Conservation (phyloP, 2,797 vertebrate genomes). For the Taeniopygia guttata region DNA sequence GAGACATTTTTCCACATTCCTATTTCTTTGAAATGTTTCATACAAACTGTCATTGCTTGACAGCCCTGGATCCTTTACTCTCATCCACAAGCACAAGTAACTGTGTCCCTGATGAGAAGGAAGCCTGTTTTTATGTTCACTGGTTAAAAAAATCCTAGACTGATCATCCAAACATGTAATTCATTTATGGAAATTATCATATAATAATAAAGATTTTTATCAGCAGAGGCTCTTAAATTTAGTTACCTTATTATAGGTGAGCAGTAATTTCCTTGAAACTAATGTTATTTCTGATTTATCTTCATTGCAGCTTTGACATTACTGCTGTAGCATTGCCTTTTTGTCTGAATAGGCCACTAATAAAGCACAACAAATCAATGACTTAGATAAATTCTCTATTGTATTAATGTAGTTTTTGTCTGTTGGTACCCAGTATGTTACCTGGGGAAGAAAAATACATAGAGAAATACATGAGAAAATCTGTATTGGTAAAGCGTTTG, state of each 20-base stretch:
- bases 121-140: background rate
- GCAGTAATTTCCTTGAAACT: background rate
- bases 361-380: background rate
- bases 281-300: background rate
- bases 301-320: background rate
- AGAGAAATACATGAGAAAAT: background rate
- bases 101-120: background rate
- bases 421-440: background rate
- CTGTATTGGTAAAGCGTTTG: background rate
- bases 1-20: constrained; percentile 3
- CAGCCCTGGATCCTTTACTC: background rate
- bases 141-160: background rate
- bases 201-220: background rate
- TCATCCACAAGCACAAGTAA: background rate
- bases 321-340: background rate
- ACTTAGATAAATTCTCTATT: background rate
- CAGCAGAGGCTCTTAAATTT: background rate
- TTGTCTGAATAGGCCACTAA: background rate
- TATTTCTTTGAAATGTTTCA: background rate
- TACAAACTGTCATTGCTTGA: background rate
- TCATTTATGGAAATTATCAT: background rate
- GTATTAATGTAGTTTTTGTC: background rate
- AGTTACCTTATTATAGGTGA: background rate
- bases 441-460: background rate
- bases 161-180: background rate